phyloP scores from a whole-genome alignment of 2,888 invertebrate species.

The Ernsta delagoae region DNA sequence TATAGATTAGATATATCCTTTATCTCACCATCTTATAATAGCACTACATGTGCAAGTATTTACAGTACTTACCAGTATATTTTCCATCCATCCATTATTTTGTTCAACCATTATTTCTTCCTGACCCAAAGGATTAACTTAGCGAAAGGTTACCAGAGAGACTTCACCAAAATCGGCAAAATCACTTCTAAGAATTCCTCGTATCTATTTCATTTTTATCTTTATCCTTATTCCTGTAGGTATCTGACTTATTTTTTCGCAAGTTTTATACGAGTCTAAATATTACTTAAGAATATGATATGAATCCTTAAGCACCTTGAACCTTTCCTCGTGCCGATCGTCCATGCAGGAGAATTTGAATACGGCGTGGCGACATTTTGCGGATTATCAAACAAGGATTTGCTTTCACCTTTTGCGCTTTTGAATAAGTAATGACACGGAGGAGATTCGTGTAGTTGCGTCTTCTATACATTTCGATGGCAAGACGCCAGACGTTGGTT shows the following conservation, averaged over 20 bases:
- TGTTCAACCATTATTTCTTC: background rate
- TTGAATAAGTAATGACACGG: conserved; percentile 36
- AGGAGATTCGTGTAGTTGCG: conserved; percentile 21
- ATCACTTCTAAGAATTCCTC: background rate
- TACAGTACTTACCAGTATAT: too few relatives aligned
- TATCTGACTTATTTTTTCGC: background rate
- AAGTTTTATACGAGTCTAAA: background rate
- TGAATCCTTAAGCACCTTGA: conserved; percentile 11
- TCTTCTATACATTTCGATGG: conserved; percentile 31
- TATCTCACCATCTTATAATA: too few relatives aligned
- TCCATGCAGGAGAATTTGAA: conserved; percentile 18
- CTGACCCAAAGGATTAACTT: background rate
- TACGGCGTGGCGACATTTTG: conserved; percentile 26
- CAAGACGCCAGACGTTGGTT: conserved; percentile 24
- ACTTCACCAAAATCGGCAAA: background rate
- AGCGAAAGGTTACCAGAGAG: background rate
- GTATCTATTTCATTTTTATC: background rate
- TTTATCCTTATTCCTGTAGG: background rate
- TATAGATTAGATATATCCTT: too few relatives aligned
- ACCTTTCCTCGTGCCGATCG: conserved; percentile 7
- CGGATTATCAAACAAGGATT: conserved; percentile 37
- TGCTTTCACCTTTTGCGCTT: conserved; percentile 34
- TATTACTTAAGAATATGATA: conserved; percentile 5
- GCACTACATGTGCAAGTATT: too few relatives aligned
- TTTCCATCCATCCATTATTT: background rate